Evolutionary conservation across 2,113 vertebrate genomes (phyloP), one percentile per base, ranked within the genome.

Genomic region (Natator depressus): DNA sequence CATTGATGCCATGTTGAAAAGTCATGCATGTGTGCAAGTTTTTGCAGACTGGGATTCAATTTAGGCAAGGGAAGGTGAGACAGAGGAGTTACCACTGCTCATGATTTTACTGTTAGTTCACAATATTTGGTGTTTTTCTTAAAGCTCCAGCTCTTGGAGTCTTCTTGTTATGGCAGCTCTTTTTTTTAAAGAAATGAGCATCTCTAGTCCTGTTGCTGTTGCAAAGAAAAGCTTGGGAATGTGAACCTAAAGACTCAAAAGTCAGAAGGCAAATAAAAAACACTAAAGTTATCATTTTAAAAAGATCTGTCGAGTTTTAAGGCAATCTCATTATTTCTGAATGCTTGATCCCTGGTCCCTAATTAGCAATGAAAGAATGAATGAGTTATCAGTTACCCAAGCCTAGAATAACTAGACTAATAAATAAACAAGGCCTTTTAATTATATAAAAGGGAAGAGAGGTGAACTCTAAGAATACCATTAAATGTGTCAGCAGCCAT

Each of bases 351-450:
- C 42, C 20, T 27, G 24, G 27, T 72, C 16, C 22, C 1, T 38
- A 22, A 90, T 42, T 80, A 4, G 80, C 83, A 85, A 75, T 50
- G 46, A 80, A 72, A 91, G 3, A 8, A 80, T 0, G 19, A 4
- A 10, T 50, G 92, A 92, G 89, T 42, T 25, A 89, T 3, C 10
- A 54, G 50, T 62, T 31, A 12, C 80, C 50, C 78, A 85, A n/a
- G 84, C 22, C 55, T 49, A 1, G 5, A 89, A 72, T 25, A 54
- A 3, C 3, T 50, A 10, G 1, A 94, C 82, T 10, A 78, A 89
- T 72, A 95, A 62, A 94, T 54, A 95, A 94, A 82, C 62, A 93
- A 91, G 91, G 22, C 88, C 35, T 72, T 38, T 49, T 59, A 82
- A 78, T 16, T 81, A 80, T 57, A 57, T 94, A 88, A 57, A 29